phyloP scores from a whole-genome alignment of 1,140 invertebrate genomes.

The Drosophila tani region DNA sequence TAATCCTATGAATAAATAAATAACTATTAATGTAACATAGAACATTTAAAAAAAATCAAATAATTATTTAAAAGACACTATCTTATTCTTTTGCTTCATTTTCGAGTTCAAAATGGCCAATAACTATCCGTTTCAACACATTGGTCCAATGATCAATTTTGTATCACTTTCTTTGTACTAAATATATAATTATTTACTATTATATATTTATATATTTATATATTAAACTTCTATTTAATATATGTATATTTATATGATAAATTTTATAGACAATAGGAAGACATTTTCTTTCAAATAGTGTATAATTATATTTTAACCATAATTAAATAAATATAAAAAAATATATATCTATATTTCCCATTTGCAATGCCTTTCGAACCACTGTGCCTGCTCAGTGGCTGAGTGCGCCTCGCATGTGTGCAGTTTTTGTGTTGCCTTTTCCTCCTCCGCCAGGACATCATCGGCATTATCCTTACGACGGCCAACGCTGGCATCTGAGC shows the following conservation, averaged over 20 bases:
- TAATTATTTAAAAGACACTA: neutral
- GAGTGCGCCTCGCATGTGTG: constrained; percentile 16
- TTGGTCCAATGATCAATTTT: neutral
- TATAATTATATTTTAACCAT: neutral
- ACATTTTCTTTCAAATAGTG: too few species aligned
- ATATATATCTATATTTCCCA: too few species aligned
- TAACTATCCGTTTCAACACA: too few species aligned
- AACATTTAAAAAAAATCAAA: neutral
- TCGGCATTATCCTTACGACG: constrained; percentile 76
- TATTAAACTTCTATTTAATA: too few species aligned
- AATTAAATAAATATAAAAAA: too few species aligned
- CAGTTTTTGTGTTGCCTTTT: constrained; percentile 34
- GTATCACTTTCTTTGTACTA: neutral
- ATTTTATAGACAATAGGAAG: too few species aligned
- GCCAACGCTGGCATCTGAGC: constrained; percentile 47
- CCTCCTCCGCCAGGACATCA: constrained; percentile 59
- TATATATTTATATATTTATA: too few species aligned
- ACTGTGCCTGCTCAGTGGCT: constrained; percentile 25
- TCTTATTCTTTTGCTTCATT: too few species aligned
- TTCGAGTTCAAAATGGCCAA: too few species aligned
- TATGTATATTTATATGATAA: too few species aligned
- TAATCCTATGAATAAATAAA: neutral
- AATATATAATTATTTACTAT: too few species aligned
- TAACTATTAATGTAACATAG: neutral
- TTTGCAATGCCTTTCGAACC: neutral